Percentiles rank a stretch among this genome's conserved stretches.
phyloP scores from a whole-genome alignment of 2,888 invertebrate genomes.

The Pycnomerus fuliginosus region DNA sequence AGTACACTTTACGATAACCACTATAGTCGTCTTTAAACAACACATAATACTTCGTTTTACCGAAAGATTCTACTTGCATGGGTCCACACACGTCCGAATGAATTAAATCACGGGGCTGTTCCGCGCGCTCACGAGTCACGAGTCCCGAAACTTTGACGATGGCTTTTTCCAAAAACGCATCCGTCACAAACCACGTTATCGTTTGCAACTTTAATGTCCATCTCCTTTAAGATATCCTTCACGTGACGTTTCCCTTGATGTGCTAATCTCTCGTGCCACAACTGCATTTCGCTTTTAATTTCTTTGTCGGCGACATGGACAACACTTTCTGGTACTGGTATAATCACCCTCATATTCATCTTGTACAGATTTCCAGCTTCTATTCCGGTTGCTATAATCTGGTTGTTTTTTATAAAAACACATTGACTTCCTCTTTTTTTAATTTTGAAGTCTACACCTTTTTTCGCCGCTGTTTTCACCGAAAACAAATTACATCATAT shows the following conservation, averaged over 20 bases:
- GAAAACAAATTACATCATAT: background rate
- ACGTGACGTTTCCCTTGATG: conserved; percentile 28
- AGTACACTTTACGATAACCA: conserved; percentile 17
- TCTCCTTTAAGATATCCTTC: conserved; percentile 12
- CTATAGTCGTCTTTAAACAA: conserved; percentile 23
- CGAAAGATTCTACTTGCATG: conserved; percentile 14
- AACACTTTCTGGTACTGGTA: too few relatives aligned
- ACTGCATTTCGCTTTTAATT: too few relatives aligned
- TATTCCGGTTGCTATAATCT: too few relatives aligned
- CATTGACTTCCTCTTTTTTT: too few relatives aligned
- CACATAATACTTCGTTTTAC: conserved; percentile 19
- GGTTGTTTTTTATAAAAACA: too few relatives aligned
- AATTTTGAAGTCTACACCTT: background rate
- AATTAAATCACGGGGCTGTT: conserved; percentile 13
- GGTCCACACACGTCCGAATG: conserved; percentile 25
- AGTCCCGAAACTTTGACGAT: conserved; percentile 21
- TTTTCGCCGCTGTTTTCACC: background rate
- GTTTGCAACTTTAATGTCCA: conserved; percentile 15
- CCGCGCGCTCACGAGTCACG: conserved; percentile 10
- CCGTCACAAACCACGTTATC: conserved; percentile 24
- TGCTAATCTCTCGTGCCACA: conserved; percentile 25
- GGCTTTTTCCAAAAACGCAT: conserved; percentile 28
- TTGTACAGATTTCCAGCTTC: too few relatives aligned
- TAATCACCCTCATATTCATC: too few relatives aligned
- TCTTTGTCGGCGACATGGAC: too few relatives aligned